Evolutionary conservation across 2,888 invertebrate genomes (phyloP).

Genomic region (Phyllotreta cruciferae): DNA sequence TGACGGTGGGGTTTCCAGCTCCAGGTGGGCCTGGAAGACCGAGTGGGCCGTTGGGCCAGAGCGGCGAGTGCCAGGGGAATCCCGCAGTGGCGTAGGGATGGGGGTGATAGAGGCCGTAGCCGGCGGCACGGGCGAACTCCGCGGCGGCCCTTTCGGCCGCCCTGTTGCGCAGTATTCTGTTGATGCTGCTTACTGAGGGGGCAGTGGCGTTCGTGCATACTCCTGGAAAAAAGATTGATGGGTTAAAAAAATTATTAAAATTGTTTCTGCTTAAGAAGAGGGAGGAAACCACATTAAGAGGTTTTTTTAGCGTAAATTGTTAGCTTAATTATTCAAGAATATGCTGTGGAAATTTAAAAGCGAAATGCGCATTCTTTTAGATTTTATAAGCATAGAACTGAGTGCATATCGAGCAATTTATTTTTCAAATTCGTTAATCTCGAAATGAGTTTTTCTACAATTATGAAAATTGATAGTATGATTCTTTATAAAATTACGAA

Average conservation of each 20-base stretch:
- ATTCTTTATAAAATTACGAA: no score
- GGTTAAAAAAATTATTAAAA: neutral
- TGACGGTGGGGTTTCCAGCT: conserved; percentile 60
- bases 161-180: conserved; percentile 92
- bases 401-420: no score
- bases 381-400: no score
- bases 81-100: conserved; percentile 72
- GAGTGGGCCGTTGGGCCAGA: conserved; percentile 64
- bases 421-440: no score
- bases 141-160: conserved; percentile 96
- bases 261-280: neutral
- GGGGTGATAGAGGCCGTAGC: conserved; percentile 84
- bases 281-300: no score
- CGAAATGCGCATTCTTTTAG: no score
- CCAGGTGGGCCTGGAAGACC: conserved; percentile 62
- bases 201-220: conserved; percentile 95
- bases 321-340: no score
- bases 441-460: no score
- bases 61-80: conserved; percentile 63
- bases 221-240: conserved; percentile 66
- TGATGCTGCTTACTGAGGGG: conserved; percentile 96
- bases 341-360: no score
- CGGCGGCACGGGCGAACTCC: conserved; percentile 91
- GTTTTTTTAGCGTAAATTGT: no score
- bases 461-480: no score